phyloP scores from a whole-genome alignment of 2,113 vertebrate species.

The Mastomys natalensis region DNA sequence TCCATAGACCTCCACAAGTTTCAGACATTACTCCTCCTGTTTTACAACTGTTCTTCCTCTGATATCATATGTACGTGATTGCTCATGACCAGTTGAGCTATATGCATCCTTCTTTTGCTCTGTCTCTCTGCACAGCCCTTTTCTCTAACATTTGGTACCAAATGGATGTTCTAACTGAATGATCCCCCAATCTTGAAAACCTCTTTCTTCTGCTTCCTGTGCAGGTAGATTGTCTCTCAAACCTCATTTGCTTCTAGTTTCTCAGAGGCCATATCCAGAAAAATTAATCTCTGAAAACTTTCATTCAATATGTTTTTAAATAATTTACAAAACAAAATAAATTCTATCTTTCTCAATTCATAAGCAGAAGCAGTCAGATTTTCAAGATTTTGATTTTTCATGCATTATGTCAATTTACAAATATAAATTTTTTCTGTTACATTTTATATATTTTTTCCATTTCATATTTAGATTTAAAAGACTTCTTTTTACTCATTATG shows the following conservation, averaged over 20 bases:
- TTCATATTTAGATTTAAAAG: background rate
- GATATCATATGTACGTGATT: background rate
- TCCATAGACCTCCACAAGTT: background rate
- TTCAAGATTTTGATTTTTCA: background rate
- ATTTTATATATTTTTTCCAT: background rate
- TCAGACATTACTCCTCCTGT: background rate
- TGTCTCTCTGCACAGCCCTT: background rate
- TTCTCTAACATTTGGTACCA: too few species aligned
- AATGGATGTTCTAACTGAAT: background rate
- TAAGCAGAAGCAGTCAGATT: background rate
- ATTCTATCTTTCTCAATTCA: background rate
- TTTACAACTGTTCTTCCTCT: background rate
- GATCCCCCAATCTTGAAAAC: background rate
- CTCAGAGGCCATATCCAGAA: background rate
- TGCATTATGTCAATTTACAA: background rate
- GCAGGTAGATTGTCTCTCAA: background rate
- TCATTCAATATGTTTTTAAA: background rate
- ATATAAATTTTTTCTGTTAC: background rate
- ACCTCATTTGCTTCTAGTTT: background rate
- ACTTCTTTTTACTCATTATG: background rate
- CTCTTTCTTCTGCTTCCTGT: background rate
- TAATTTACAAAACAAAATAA: background rate
- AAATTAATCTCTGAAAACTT: background rate
- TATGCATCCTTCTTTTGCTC: background rate
- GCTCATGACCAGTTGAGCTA: too few species aligned